Conservation (phyloP, 2,113 vertebrate genomes). For the Pomatostomus ruficeps region DNA sequence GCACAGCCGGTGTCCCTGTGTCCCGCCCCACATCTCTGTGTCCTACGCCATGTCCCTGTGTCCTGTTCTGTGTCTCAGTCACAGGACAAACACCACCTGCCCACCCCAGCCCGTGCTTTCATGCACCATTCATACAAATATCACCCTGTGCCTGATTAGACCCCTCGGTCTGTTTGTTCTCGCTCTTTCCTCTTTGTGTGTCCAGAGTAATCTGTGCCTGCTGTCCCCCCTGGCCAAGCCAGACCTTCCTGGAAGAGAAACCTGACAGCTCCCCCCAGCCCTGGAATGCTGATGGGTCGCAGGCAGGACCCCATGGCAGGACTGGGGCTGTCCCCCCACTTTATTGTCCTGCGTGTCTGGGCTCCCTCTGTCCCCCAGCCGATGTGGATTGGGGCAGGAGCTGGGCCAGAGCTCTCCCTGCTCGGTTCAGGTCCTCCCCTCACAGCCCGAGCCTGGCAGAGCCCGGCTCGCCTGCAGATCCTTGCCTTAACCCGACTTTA, state of each 20-base stretch:
- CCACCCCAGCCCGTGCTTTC: neutral
- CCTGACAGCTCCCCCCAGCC: neutral
- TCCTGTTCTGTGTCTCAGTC: neutral
- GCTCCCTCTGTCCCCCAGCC: neutral
- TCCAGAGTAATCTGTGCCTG: neutral
- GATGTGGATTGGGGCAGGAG: neutral
- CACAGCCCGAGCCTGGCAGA: neutral
- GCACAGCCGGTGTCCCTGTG: neutral
- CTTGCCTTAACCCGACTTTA: neutral
- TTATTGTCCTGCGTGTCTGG: neutral
- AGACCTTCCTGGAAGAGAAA: neutral
- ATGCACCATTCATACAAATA: neutral
- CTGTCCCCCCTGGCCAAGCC: neutral
- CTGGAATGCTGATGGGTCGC: fast-evolving
- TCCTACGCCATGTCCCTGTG: neutral
- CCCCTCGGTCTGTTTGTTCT: neutral
- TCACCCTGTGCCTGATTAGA: neutral
- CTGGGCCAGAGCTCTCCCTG: neutral
- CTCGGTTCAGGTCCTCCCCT: neutral
- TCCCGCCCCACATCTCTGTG: neutral
- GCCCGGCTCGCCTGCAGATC: neutral
- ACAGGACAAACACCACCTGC: neutral
- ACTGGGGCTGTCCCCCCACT: neutral
- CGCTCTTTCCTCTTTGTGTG: fast-evolving
- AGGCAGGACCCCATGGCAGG: neutral